Evolutionary conservation across 37 sponge, comb jelly and placozoan genomes (phyloP), one percentile per base, ranked within the genome.

Genomic region (Haliclona indistincta): DNA sequence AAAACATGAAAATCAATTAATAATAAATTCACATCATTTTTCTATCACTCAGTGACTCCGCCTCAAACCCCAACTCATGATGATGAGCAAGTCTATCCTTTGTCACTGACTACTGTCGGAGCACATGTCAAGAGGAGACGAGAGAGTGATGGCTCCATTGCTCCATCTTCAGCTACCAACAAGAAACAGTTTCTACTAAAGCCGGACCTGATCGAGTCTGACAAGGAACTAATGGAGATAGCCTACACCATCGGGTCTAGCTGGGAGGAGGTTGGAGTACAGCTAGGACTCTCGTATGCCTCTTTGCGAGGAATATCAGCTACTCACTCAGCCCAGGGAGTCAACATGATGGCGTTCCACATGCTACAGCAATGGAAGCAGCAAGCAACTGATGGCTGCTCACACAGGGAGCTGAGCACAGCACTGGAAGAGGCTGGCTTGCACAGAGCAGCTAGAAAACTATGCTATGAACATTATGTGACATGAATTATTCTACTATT

Each of bases 311-410:
- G 66, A 43, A 66, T 66, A n/a, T n/a, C n/a, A n/a, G n/a, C n/a
- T n/a, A n/a, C n/a, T n/a, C n/a, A n/a, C n/a, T n/a, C n/a, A n/a
- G n/a, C n/a, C n/a, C n/a, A n/a, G n/a, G n/a, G n/a, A n/a, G n/a
- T n/a, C n/a, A n/a, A n/a, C 68, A 44, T 86, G 75, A 78, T 71
- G 42, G 74, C 75, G 1, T 79, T 71, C 60, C 33, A 63, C 26
- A 56, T 86, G 58, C 68, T 86, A n/a, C 86, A 86, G 49, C 74
- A 86, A 73, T 86, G 86, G 86, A 86, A 79, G 71, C 42, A 60
- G 35, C 49, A 37, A 49, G 26, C 84, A 6, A 64, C 70, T 43
- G 49, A 66, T 35, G 75, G 64, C 3, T 80, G 69, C 28, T 73
- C 52, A 0, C 78, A 65, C 43, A 40, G 52, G 15, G 28, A 34